Evolutionary conservation across 2,113 vertebrate species (phyloP).

Genomic region (Ahaetulla prasina): DNA sequence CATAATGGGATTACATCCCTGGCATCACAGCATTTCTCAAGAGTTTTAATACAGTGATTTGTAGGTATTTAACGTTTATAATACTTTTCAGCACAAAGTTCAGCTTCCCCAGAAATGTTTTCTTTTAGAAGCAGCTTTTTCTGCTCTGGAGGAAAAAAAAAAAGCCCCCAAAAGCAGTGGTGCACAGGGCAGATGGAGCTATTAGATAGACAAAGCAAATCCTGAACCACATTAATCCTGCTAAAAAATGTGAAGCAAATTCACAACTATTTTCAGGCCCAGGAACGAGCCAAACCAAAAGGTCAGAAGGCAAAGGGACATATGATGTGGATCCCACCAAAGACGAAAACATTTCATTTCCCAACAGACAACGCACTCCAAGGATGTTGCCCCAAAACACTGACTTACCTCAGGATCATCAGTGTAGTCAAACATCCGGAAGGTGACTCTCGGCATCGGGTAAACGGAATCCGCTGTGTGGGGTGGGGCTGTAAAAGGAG

Average conservation of each 20-base stretch:
- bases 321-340: background rate
- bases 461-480: constrained; percentile 88
- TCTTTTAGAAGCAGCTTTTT: background rate
- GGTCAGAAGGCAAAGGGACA: background rate
- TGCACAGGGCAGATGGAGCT: background rate
- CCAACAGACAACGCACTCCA: background rate
- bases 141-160: background rate
- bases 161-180: background rate
- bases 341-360: background rate
- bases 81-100: background rate
- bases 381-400: background rate
- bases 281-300: background rate
- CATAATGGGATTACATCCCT: background rate
- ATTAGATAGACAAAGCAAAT: background rate
- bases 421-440: constrained; percentile 98
- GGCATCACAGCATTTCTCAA: background rate
- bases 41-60: background rate
- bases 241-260: background rate
- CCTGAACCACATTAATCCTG: background rate
- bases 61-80: background rate
- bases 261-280: background rate
- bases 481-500: constrained; percentile 93
- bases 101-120: background rate
- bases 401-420: constrained; percentile 89
- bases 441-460: constrained; percentile 89